Conservation (phyloP, 2,113 vertebrate species). For the Amphiprion ocellaris region DNA sequence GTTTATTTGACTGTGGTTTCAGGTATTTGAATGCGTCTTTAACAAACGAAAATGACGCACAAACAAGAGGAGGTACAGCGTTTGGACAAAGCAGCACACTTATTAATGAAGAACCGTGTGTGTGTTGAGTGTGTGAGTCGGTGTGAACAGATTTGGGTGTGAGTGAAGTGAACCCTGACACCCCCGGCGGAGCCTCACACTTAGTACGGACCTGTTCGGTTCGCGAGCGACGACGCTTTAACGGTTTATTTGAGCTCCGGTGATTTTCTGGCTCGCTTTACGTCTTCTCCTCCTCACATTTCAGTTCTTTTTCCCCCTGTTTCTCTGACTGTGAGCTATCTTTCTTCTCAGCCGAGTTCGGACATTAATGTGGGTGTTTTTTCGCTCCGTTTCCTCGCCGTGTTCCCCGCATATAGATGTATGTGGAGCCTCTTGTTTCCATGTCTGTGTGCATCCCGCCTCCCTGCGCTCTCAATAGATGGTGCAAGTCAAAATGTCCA, state of each 20-base stretch:
- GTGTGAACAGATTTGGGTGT: not conserved
- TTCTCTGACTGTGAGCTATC: not conserved
- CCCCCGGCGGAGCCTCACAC: slow-evolving; percentile 59
- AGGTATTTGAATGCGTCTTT: not conserved
- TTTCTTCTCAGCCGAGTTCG: not conserved
- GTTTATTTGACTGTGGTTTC: slow-evolving; percentile 20
- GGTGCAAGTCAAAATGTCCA: slow-evolving; percentile 89
- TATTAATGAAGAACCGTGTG: not conserved
- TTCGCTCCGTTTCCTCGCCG: slow-evolving; percentile 19
- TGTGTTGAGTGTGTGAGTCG: not conserved
- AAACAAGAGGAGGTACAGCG: not conserved
- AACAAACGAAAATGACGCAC: not conserved
- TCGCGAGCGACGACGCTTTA: slow-evolving; percentile 55
- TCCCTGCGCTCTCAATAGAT: slow-evolving; percentile 84
- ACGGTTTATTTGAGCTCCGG: slow-evolving; percentile 46
- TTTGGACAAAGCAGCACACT: not conserved
- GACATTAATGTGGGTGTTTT: not conserved
- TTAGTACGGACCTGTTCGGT: slow-evolving; percentile 68
- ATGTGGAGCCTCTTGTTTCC: slow-evolving; percentile 64
- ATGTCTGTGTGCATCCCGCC: slow-evolving; percentile 78
- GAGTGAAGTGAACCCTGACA: slow-evolving; percentile 21
- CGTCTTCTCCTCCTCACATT: not conserved
- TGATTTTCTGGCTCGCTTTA: slow-evolving; percentile 15
- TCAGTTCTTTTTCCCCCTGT: not conserved
- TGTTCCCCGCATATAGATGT: slow-evolving; percentile 67